phyloP scores from a whole-genome alignment of 2,888 invertebrate genomes.

The Melitaea athalia region DNA sequence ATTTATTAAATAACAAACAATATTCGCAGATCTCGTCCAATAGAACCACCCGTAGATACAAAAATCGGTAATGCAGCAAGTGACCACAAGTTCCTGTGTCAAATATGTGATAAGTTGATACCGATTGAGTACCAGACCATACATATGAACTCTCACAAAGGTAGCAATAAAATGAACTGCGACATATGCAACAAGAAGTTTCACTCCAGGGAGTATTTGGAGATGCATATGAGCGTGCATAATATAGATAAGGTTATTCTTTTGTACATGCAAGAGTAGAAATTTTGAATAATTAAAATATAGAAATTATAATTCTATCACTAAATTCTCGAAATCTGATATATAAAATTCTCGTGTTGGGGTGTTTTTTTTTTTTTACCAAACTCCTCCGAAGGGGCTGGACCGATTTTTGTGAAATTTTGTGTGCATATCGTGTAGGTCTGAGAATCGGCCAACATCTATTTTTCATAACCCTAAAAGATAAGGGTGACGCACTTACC shows the following conservation, averaged over 20 bases:
- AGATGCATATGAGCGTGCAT: slow-evolving; percentile 89
- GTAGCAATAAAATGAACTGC: slow-evolving; percentile 83
- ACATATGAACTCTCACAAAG: slow-evolving; percentile 87
- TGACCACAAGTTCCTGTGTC: slow-evolving; percentile 69
- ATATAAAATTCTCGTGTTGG: no score
- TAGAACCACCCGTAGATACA: slow-evolving; percentile 73
- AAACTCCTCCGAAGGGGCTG: no score
- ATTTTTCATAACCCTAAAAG: no score
- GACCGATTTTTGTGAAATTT: no score
- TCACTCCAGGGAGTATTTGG: slow-evolving; percentile 83
- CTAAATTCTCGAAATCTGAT: no score
- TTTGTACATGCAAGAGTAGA: neutral
- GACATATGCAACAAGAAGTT: slow-evolving; percentile 88
- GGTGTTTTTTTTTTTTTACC: no score
- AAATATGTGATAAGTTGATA: slow-evolving; percentile 78
- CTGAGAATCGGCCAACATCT: no score
- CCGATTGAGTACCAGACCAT: slow-evolving; percentile 75
- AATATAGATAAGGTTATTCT: slow-evolving; percentile 73
- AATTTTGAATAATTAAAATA: neutral
- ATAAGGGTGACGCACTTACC: no score
- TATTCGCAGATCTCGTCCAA: slow-evolving; percentile 58
- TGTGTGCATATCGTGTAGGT: no score
- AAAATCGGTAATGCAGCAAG: slow-evolving; percentile 52
- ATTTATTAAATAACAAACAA: neutral
- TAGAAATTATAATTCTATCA: neutral